Evolutionary conservation across 2,797 vertebrate genomes (phyloP), one percentile per base, ranked within the genome.

Genomic region (Poecilia velifera): DNA sequence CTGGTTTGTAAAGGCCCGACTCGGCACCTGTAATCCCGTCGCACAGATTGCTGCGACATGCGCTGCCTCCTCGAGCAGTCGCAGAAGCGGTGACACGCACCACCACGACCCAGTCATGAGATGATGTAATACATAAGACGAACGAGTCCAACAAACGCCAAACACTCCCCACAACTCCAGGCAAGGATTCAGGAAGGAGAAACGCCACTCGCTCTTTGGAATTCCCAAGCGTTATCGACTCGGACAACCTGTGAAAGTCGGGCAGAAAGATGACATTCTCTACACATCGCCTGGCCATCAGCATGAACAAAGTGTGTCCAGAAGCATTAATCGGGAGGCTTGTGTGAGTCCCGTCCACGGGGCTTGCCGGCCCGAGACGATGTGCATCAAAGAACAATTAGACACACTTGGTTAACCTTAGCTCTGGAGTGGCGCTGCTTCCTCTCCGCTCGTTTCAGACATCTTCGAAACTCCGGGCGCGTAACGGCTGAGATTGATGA

Each of bases 121-220:
- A 59, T 86, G 87, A 91, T 81, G 78, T 86, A 73, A 90, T 72
- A 74, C 82, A 86, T 76, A 76, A 86, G 77, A 34, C 71, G 49
- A 81, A 25, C 81, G 73, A 82, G 82, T 81, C 76, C 80, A 72
- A 77, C 9, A 74, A 71, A 74, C 5, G 1, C 9, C 53, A 25
- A 25, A 7, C 53, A n/a, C 53, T n/a, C 25, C 53, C 25, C 53
- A 55, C 53, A 18, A 84, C 88, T 82, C 70, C 43, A 83, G 89
- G 90, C 90, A 88, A 91, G 86, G 84, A 87, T 91, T 90, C 88
- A 76, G 84, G 81, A 64, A 90, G 88, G 84, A 88, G 89, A 90
- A 90, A 89, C 76, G 89, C 88, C 89, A 86, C 81, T 82, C 82
- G 78, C 76, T 82, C 82, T 86, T 88, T 76, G 72, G 72, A 84